Percentiles rank a stretch among this genome's conserved stretches.
These are phyloP conservation scores for Tenualosa ilisha DNA, from an alignment of 2,797 vertebrate species.

Conservation along the genomic window DNA sequence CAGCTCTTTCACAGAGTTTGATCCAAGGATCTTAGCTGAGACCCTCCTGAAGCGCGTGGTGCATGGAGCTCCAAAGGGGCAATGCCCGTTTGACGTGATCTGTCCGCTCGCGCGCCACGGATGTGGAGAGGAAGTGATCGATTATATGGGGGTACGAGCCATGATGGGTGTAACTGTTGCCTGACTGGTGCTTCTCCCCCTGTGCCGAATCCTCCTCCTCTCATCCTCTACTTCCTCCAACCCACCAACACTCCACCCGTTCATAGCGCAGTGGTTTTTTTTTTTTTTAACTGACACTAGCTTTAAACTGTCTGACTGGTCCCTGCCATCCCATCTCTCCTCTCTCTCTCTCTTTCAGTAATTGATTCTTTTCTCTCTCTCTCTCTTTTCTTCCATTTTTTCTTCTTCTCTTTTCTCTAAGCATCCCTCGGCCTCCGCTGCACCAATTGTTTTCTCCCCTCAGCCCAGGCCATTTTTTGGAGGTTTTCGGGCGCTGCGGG, in stretches of 20 bases:
- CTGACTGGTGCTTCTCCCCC: neutral
- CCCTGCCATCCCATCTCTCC: neutral
- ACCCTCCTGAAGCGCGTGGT: neutral
- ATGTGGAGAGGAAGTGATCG: neutral
- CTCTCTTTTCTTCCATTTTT: neutral
- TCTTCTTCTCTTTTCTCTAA: neutral
- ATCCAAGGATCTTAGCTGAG: neutral
- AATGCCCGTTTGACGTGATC: too few relatives aligned
- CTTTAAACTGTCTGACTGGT: neutral
- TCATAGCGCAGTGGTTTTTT: too few relatives aligned
- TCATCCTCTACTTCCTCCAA: neutral
- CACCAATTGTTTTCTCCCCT: neutral
- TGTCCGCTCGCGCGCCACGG: neutral
- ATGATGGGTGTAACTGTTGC: neutral
- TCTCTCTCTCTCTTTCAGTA: conserved; percentile 18
- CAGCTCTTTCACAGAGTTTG: neutral
- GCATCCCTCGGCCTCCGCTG: neutral
- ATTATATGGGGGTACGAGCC: neutral
- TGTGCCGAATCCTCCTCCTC: neutral
- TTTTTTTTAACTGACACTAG: neutral
- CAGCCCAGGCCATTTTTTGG: neutral
- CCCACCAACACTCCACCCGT: too few relatives aligned
- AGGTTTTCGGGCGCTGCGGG: neutral
- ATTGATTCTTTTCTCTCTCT: conserved; percentile 39
- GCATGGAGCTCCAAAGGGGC: neutral